Percentiles rank a stretch among this genome's conserved stretches.
Evolutionary conservation across 2,797 vertebrate genomes (phyloP).

Genomic region (Pseudochaenichthys georgianus): DNA sequence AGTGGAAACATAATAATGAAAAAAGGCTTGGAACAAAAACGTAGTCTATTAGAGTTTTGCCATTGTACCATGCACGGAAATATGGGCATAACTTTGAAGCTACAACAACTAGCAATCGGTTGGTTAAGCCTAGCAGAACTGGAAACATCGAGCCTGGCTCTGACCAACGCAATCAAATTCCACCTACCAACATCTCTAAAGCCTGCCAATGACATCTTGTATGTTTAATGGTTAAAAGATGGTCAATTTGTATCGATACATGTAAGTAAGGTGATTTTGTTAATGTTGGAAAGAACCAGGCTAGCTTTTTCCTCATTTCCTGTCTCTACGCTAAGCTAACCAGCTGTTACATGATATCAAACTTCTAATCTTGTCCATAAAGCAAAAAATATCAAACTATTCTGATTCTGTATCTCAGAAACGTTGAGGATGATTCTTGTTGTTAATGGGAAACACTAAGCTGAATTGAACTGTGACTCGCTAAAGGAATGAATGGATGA

Average conservation of each 20-base stretch:
- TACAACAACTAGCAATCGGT: too few species aligned
- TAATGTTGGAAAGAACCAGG: background rate
- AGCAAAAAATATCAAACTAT: background rate
- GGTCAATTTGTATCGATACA: background rate
- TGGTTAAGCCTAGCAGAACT: too few species aligned
- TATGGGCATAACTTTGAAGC: too few species aligned
- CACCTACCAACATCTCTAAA: too few species aligned
- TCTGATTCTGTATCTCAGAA: background rate
- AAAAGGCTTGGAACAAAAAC: too few species aligned
- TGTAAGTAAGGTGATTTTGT: background rate
- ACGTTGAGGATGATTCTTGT: background rate
- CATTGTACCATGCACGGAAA: too few species aligned
- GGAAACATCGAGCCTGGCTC: too few species aligned
- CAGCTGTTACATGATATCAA: background rate
- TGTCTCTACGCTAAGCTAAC: background rate
- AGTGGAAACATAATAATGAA: too few species aligned
- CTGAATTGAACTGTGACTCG: background rate
- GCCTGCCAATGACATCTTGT: background rate
- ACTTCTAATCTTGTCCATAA: background rate
- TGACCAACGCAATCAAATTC: too few species aligned
- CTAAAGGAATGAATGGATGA: background rate
- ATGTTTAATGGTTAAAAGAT: background rate
- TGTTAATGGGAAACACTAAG: background rate
- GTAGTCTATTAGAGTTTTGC: too few species aligned
- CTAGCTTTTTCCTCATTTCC: background rate